A percentile compares a stretch with the other conserved stretches of the same genome.
Conservation (phyloP, 2,888 invertebrate genomes). For the Platerodrilus igneus region DNA sequence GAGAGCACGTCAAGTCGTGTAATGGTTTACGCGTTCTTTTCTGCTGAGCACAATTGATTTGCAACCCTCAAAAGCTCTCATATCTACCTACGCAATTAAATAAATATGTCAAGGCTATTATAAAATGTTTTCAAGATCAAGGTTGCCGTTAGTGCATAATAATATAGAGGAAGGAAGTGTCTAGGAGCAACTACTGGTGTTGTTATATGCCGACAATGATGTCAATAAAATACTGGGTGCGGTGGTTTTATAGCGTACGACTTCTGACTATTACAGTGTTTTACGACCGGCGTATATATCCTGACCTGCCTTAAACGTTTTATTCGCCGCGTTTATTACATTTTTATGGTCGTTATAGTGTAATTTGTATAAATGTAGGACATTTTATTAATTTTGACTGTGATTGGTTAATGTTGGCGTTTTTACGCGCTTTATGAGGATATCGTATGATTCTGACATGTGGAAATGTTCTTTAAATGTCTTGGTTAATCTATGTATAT, state of each 20-base stretch:
- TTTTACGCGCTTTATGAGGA: too few relatives aligned
- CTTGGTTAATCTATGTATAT: too few relatives aligned
- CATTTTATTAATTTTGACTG: conserved; percentile 46
- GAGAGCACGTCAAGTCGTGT: too few relatives aligned
- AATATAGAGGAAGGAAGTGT: conserved; percentile 33
- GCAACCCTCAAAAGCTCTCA: too few relatives aligned
- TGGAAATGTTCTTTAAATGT: too few relatives aligned
- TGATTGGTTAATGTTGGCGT: too few relatives aligned
- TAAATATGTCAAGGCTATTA: too few relatives aligned
- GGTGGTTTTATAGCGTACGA: conserved; percentile 43
- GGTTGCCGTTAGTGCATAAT: conserved; percentile 28
- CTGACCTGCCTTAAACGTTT: conserved; percentile 47
- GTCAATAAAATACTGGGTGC: conserved; percentile 42
- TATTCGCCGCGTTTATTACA: conserved; percentile 47
- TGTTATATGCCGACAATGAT: conserved; percentile 42
- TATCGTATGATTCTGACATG: too few relatives aligned
- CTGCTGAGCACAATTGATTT: too few relatives aligned
- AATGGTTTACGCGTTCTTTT: too few relatives aligned
- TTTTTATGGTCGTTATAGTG: conserved; percentile 46
- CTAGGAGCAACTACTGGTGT: conserved; percentile 37
- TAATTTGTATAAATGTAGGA: conserved; percentile 47
- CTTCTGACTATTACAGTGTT: conserved; percentile 45
- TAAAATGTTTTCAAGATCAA: too few relatives aligned
- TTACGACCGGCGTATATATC: conserved; percentile 43
- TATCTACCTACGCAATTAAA: too few relatives aligned